Base-by-base conservation (phyloP, 2,113 vertebrate genomes). In the Oncorhynchus mykiss region DNA sequence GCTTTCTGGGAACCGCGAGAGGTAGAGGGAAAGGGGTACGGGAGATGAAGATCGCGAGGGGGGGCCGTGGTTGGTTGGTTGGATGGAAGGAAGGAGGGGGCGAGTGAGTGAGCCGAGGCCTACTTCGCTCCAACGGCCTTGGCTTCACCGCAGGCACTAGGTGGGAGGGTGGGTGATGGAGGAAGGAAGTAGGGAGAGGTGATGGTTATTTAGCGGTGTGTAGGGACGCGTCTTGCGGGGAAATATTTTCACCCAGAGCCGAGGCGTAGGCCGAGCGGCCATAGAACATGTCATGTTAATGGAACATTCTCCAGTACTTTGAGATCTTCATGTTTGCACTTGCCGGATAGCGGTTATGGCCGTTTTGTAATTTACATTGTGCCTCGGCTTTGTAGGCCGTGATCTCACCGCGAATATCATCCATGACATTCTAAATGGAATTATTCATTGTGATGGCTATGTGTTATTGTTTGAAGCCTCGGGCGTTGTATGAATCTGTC, bases 341-440 rank as follows among this genome's bases (percentile, higher is more conserved):
- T 88, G 83, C 82, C 85, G 74, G 86, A 81, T 90, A 88, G 82
- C 89, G 70, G 83, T 78, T 81, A 90, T 88, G 88, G 88, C 86
- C 89, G 88, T 91, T 86, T 86, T 85, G 89, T 81, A 87, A 87
- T 86, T 87, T 84, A 89, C 89, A 90, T 92, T 93, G 92, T 93
- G 92, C 89, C 70, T 82, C 7, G 6, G 34, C 1, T 2, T 62
- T 78, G 78, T 85, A 91, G 92, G 92, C 91, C 91, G 84, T 89
- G 83, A 3, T 86, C 80, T 88, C 70, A 77, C 51, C 81, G 78
- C 89, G 84, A 85, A 81, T 75, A 84, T 77, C 75, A 45, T n/a
- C 66, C 80, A 85, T 87, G 85, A 80, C 86, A 85, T 84, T 87
- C 80, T 68, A 81, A 48, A 22, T 27, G 3, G 69, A 71, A 70